phyloP scores from a whole-genome alignment of 2,113 vertebrate genomes.

The Pterocles orientalis region DNA sequence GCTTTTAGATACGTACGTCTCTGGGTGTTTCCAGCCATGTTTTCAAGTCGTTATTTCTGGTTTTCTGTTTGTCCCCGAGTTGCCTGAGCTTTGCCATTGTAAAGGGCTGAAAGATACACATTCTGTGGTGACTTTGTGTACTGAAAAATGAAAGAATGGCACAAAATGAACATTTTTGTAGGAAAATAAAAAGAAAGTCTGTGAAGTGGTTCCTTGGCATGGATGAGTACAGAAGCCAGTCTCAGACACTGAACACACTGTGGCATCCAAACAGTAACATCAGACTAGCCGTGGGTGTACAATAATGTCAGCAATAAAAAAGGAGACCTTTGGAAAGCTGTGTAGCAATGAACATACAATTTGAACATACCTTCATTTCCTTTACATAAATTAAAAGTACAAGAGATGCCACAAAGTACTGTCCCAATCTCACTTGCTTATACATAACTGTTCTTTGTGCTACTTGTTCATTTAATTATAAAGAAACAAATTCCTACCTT shows the following conservation, averaged over 20 bases:
- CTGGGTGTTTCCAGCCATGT: background rate
- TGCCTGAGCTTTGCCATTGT: background rate
- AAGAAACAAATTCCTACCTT: background rate
- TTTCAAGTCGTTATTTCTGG: background rate
- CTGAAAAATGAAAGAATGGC: constrained; percentile 1
- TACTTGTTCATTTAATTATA: background rate
- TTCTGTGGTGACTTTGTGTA: background rate
- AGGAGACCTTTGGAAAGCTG: background rate
- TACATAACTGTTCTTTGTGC: background rate
- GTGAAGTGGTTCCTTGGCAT: background rate
- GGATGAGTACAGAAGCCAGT: background rate
- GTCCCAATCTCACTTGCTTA: background rate
- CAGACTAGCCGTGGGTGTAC: background rate
- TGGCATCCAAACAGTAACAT: background rate
- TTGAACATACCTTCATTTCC: background rate
- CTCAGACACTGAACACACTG: background rate
- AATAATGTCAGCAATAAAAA: constrained; percentile 7
- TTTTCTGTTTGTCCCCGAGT: background rate
- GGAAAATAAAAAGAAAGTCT: background rate
- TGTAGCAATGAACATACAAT: background rate
- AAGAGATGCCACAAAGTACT: constrained; percentile 2
- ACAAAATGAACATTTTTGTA: background rate
- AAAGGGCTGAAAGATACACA: background rate
- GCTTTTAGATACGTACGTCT: background rate
- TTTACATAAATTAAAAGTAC: background rate